Conservation (phyloP, 1,140 invertebrate genomes). For the Sminthurinus signatus region DNA sequence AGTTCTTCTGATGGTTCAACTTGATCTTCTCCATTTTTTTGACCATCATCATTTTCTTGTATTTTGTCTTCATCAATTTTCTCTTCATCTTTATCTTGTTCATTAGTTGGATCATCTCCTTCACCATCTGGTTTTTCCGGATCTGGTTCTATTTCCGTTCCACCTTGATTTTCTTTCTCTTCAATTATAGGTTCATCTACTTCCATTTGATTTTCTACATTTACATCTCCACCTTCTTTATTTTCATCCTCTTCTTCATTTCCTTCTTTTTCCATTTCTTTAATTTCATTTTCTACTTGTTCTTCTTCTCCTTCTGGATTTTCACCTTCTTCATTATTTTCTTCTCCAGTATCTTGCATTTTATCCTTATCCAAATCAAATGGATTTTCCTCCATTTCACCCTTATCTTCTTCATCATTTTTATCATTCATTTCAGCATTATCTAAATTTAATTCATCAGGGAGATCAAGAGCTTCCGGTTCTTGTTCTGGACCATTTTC, state of each 20-base stretch:
- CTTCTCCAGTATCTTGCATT: conserved; percentile 22
- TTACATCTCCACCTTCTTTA: conserved; percentile 35
- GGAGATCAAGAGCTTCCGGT: conserved; percentile 75
- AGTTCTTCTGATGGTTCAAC: conserved; percentile 44
- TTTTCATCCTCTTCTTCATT: conserved; percentile 39
- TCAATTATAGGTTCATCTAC: conserved; percentile 37
- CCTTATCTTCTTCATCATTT: conserved; percentile 50
- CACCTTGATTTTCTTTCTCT: conserved; percentile 45
- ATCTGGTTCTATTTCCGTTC: conserved; percentile 42
- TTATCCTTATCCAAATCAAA: conserved; percentile 41
- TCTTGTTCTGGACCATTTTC: conserved; percentile 59
- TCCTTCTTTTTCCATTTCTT: conserved; percentile 45
- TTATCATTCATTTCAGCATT: conserved; percentile 54
- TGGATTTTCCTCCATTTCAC: conserved; percentile 48
- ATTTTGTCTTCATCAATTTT: conserved; percentile 42
- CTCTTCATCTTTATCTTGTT: conserved; percentile 42
- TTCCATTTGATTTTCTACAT: conserved; percentile 47
- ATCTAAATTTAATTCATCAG: conserved; percentile 77
- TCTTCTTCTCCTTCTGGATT: conserved; percentile 35
- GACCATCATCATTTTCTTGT: conserved; percentile 35
- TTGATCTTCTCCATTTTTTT: conserved; percentile 48
- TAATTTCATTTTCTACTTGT: conserved; percentile 39
- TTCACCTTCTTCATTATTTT: conserved; percentile 37
- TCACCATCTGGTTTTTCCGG: conserved; percentile 45
- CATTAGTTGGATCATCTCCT: conserved; percentile 41